phyloP scores from a whole-genome alignment of 2,113 vertebrate genomes.

The Ia io region DNA sequence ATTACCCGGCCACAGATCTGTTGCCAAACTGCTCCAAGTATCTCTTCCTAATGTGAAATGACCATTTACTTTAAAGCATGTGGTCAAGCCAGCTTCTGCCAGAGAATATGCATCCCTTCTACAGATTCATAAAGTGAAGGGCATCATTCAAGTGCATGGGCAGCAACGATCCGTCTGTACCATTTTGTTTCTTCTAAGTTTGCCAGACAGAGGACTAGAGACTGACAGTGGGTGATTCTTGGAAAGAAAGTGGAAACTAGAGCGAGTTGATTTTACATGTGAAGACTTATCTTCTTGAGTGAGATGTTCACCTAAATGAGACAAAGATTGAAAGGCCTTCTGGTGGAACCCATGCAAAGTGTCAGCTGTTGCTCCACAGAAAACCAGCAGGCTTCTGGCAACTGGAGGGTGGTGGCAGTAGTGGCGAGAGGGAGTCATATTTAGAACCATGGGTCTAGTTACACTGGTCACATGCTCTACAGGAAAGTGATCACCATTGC shows the following conservation, averaged over 20 bases:
- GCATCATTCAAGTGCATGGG: neutral
- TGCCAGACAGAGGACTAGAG: neutral
- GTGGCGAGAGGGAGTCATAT: neutral
- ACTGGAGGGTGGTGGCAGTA: neutral
- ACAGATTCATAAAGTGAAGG: neutral
- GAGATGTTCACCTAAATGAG: neutral
- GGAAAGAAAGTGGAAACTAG: conserved; percentile 8
- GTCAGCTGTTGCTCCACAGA: neutral
- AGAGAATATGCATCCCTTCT: conserved; percentile 2
- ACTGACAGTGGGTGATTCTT: neutral
- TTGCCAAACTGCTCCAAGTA: conserved; percentile 50
- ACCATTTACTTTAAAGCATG: conserved; percentile 38
- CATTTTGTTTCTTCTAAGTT: neutral
- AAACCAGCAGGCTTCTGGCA: neutral
- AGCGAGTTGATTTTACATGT: neutral
- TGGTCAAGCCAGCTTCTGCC: neutral
- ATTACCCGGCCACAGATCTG: conserved; percentile 56
- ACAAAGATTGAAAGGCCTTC: neutral
- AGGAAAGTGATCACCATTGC: neutral
- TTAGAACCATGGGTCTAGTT: conserved; percentile 13
- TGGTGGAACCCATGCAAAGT: neutral
- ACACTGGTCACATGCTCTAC: neutral
- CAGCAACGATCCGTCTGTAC: neutral
- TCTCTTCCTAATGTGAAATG: conserved; percentile 52
- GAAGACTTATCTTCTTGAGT: conserved; percentile 24